These are phyloP conservation scores for Parapristionchus giblindavisi DNA, from an alignment of 2,888 invertebrate species.

Conservation along the genomic window DNA sequence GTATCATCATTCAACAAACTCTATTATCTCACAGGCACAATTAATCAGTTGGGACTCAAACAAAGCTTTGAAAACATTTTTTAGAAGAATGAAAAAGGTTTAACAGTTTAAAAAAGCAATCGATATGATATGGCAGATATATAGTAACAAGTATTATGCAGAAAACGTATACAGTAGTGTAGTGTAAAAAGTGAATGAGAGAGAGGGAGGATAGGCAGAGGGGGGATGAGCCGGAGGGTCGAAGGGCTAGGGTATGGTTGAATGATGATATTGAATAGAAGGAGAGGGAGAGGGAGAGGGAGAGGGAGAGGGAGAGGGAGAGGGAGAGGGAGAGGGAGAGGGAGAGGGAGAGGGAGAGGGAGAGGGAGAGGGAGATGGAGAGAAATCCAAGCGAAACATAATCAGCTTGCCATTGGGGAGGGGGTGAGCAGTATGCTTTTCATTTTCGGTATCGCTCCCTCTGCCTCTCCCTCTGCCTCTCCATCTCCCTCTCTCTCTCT, in stretches of 20 bases:
- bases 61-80: too few species aligned
- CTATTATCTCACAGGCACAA: too few species aligned
- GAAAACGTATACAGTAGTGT: background rate
- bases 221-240: background rate
- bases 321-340: background rate
- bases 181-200: background rate
- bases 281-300: background rate
- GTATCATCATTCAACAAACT: too few species aligned
- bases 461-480: background rate
- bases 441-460: background rate
- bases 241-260: slow-evolving; percentile 4
- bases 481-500: background rate
- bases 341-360: background rate
- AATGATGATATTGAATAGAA: background rate
- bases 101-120: too few species aligned
- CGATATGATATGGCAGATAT: background rate
- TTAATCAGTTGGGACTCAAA: too few species aligned
- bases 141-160: background rate
- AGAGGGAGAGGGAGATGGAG: background rate
- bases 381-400: slow-evolving; percentile 28
- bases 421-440: background rate
- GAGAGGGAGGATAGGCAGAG: background rate
- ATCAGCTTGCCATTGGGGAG: background rate
- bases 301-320: background rate
- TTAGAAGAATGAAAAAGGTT: too few species aligned